Evolutionary conservation across 1,140 invertebrate species (phyloP).

Genomic region (Copidosoma floridanum): DNA sequence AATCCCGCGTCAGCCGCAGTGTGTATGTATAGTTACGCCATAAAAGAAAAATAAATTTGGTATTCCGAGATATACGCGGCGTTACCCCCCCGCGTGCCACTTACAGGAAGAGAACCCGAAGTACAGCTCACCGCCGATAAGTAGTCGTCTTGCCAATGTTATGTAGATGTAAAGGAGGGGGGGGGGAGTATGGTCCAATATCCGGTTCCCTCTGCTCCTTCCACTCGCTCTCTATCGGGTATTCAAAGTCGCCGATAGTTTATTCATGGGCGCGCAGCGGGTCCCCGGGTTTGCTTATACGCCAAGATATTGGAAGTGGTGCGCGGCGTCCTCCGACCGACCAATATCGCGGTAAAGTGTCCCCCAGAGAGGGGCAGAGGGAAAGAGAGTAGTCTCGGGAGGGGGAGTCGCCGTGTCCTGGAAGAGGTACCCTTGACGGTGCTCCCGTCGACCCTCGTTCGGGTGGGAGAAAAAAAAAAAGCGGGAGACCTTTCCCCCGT

Average conservation of each 20-base stretch:
- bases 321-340: constrained; percentile 42
- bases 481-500: constrained; percentile 30
- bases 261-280: constrained; percentile 57
- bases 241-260: constrained; percentile 59
- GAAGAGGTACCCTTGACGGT: background rate
- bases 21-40: constrained; percentile 10
- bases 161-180: too few relatives aligned
- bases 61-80: background rate
- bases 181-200: too few relatives aligned
- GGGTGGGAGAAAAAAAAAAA: constrained; percentile 53
- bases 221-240: constrained; percentile 40
- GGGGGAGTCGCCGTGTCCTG: constrained; percentile 8
- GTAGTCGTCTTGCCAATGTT: too few relatives aligned
- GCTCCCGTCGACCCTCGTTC: constrained; percentile 33
- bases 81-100: background rate
- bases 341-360: constrained; percentile 57
- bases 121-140: too few relatives aligned
- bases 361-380: constrained; percentile 51
- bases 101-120: too few relatives aligned
- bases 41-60: constrained; percentile 17
- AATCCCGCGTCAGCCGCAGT: background rate
- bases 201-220: background rate
- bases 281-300: constrained; percentile 29
- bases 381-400: constrained; percentile 46
- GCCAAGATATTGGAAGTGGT: constrained; percentile 57